These are phyloP conservation scores for Iphiclides podalirius DNA, from an alignment of 2,888 invertebrate species.

Conservation along the genomic window DNA sequence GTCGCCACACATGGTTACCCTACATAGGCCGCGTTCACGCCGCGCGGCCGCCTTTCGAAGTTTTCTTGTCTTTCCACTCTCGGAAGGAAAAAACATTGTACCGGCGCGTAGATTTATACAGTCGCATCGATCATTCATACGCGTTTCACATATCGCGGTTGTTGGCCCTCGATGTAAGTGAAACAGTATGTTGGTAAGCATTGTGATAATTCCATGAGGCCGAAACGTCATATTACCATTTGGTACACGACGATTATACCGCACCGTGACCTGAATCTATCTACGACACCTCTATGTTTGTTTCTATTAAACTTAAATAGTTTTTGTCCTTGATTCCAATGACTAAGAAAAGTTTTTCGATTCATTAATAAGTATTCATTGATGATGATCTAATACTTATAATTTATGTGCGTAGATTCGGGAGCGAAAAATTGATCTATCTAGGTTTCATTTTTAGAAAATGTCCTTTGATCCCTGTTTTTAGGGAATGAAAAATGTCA, in stretches of 20 bases:
- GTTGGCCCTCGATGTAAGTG: slow-evolving; percentile 6
- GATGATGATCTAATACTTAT: too few species aligned
- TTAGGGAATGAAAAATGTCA: too few species aligned
- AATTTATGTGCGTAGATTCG: too few species aligned
- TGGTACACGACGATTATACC: not conserved
- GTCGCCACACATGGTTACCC: slow-evolving; percentile 43
- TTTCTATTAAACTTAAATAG: too few species aligned
- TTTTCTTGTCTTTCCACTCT: slow-evolving; percentile 53
- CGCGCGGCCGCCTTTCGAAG: slow-evolving; percentile 55
- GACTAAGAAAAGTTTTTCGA: too few species aligned
- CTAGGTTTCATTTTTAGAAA: too few species aligned
- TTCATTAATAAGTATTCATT: too few species aligned
- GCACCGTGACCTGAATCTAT: not conserved
- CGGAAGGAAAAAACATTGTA: slow-evolving; percentile 34
- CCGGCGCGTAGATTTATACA: slow-evolving; percentile 10
- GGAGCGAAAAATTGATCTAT: too few species aligned
- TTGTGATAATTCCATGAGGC: slow-evolving; percentile 13
- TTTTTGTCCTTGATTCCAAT: too few species aligned
- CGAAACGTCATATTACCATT: not conserved
- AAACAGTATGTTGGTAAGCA: slow-evolving; percentile 9
- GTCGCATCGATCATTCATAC: slow-evolving; percentile 2
- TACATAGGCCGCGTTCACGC: slow-evolving; percentile 41
- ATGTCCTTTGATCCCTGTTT: too few species aligned
- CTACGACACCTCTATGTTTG: too few species aligned
- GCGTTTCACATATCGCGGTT: slow-evolving; percentile 12